A percentile compares a stretch with the other conserved stretches of the same genome.
phyloP scores from a whole-genome alignment of 1,140 invertebrate genomes.

The Piezodorus guildinii region DNA sequence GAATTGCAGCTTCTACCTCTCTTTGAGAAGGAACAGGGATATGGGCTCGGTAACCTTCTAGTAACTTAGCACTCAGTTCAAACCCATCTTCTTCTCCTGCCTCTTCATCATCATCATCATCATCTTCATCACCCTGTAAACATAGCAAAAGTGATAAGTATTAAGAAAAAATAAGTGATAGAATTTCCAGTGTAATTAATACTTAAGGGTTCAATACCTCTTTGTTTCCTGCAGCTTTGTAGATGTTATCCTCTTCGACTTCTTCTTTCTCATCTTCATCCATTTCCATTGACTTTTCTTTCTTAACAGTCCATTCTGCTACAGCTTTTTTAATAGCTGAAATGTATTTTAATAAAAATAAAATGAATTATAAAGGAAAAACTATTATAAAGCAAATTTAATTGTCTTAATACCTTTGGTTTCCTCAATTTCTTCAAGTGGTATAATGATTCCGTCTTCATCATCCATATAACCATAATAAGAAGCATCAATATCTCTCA shows the following conservation, averaged over 20 bases:
- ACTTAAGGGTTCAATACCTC: neutral
- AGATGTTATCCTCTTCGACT: conserved; percentile 38
- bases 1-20: conserved; percentile 79
- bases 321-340: conserved; percentile 47
- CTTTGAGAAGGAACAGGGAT: conserved; percentile 77
- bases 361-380: neutral
- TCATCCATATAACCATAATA: conserved; percentile 99
- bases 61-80: conserved; percentile 27
- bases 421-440: conserved; percentile 74
- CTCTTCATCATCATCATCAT: conserved; percentile 20
- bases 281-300: conserved; percentile 41
- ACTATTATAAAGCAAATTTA: neutral
- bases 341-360: conserved; percentile 15
- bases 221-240: neutral
- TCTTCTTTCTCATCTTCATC: conserved; percentile 34
- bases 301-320: conserved; percentile 52
- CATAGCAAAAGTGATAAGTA: neutral
- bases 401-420: conserved; percentile 38
- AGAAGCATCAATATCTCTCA: conserved; percentile 95
- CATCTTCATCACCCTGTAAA: conserved; percentile 23
- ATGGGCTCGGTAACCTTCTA: conserved; percentile 53
- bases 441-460: conserved; percentile 89
- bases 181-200: neutral
- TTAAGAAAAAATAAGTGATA: neutral
- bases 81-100: conserved; percentile 32